These are phyloP conservation scores for Arbacia lixula DNA, from an alignment of 53 echinoderm and acorn worm genomes.

Conservation along the genomic window DNA sequence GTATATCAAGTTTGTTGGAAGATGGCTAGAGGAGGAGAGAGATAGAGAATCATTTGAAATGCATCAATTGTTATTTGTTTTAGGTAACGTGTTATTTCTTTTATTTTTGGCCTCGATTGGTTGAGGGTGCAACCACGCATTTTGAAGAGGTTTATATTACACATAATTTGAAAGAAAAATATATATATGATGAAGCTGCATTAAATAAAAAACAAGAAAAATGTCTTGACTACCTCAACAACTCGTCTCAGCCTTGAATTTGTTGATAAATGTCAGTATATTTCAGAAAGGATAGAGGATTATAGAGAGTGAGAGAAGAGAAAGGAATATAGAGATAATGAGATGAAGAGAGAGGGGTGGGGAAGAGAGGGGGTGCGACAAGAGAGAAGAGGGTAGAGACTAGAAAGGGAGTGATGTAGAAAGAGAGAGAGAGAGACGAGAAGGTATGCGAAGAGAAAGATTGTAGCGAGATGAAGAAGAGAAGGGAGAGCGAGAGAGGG, in stretches of 20 bases:
- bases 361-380: not conserved
- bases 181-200: conserved; percentile 61
- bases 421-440: not conserved
- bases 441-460: too few species aligned
- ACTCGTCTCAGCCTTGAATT: not conserved
- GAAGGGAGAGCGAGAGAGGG: not conserved
- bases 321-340: not conserved
- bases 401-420: not conserved
- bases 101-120: conserved; percentile 49
- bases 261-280: not conserved
- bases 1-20: conserved; percentile 2
- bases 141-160: conserved; percentile 58
- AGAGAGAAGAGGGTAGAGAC: not conserved
- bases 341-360: not conserved
- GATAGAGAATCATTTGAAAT: conserved; percentile 5
- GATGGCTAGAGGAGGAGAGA: conserved; percentile 5
- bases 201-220: conserved; percentile 57
- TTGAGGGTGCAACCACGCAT: conserved; percentile 19
- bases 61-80: conserved; percentile 11
- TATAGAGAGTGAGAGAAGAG: not conserved
- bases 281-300: not conserved
- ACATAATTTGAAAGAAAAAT: conserved; percentile 34
- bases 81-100: not conserved
- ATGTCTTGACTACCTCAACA: conserved; percentile 58
- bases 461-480: too few species aligned